Base-by-base conservation (phyloP, 2,888 invertebrate species). In the Parnassius orleans region DNA sequence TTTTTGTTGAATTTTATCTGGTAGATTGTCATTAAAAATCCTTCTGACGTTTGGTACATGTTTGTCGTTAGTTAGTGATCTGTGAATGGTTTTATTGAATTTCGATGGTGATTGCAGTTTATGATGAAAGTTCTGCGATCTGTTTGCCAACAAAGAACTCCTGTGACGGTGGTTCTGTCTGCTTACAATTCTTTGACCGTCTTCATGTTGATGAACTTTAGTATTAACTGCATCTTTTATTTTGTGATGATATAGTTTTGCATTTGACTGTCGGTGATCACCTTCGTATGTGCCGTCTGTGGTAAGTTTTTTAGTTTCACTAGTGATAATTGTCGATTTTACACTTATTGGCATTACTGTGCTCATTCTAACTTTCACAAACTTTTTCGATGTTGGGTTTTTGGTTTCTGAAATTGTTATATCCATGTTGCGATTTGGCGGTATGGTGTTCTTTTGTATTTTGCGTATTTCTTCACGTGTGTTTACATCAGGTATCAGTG, bases 1-100 rank as follows among this genome's bases (percentile, higher is more conserved):
- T 41, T 60, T 63, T 44, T 59, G 60, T 7, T 59, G 63, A 43
- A 60, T 56, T 55, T 60, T 59, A 5, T 63, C 60, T 2, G 56
- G 15, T 10, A 63, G 11, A 44, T 60, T 63, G 1, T 59, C 63
- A 12, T 54, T 54, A 3, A 53, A 41, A 10, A 53, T 44, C 10
- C 42, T 42, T 48, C 62, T 57, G 11, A 62, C 50, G 14, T 33
- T 54, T 3, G 53, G 44, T 24, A 43, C 44, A 15, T 5, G 19
- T 41, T 57, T 54, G 10, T 62, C 58, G 19, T 48, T 53, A 2
- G n/a, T 42, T n/a, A 44, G 10, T 5, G 62, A 57, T 33, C 50
- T 62, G 53, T 58, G 53, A n/a, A 62, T 48, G 9, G 62, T 33
- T 50, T 57, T 62, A 15, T 62, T 62, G 19, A 54, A 50, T 47